phyloP scores from a whole-genome alignment of 2,888 invertebrate species.

The Amaurobius ferox region DNA sequence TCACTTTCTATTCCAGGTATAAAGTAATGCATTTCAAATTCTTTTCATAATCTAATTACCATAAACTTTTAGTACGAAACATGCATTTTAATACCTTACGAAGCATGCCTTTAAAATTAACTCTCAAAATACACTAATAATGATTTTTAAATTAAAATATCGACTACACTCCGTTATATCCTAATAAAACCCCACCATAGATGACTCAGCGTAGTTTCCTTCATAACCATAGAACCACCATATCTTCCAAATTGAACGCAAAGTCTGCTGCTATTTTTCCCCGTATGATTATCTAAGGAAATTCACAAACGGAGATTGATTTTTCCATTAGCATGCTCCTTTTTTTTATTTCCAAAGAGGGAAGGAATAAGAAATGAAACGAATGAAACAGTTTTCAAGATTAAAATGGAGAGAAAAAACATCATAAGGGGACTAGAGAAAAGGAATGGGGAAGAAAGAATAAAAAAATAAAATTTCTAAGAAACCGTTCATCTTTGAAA shows the following conservation, averaged over 20 bases:
- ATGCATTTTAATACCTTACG: not conserved
- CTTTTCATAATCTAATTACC: not conserved
- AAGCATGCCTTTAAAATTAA: not conserved
- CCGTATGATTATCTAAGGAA: constrained; percentile 60
- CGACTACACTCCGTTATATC: not conserved
- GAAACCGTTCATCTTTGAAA: constrained; percentile 34
- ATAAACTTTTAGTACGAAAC: not conserved
- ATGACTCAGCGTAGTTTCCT: not conserved
- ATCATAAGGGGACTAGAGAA: constrained; percentile 26
- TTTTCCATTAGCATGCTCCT: constrained; percentile 67
- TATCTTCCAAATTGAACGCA: constrained; percentile 49
- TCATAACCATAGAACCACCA: not conserved
- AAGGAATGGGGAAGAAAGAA: not conserved
- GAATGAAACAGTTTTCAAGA: constrained; percentile 68
- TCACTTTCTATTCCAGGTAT: too few species aligned
- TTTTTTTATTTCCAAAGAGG: constrained; percentile 2
- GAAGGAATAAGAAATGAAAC: constrained; percentile 14
- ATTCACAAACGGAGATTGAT: constrained; percentile 65
- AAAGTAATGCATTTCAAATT: too few species aligned
- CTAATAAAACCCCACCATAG: not conserved
- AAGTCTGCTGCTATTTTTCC: constrained; percentile 52
- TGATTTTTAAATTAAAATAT: not conserved
- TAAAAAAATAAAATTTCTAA: constrained; percentile 25
- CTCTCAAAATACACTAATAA: not conserved
- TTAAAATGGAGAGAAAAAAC: constrained; percentile 53